Percentiles rank a stretch among this genome's conserved stretches.
phyloP scores from a whole-genome alignment of 2,113 vertebrate species.

The Apistogramma diplotaenia region DNA sequence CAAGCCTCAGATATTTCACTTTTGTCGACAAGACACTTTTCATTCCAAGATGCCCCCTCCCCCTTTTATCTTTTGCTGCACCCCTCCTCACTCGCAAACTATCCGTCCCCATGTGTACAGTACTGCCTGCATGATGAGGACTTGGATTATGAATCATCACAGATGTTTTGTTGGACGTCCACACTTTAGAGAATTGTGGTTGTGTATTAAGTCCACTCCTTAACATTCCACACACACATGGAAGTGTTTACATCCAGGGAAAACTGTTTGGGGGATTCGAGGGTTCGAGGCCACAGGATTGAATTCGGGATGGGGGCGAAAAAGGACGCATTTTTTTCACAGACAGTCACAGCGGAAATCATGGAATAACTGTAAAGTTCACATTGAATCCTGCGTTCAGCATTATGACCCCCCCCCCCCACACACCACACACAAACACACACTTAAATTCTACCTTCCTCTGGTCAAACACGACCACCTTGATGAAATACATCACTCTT shows the following conservation, averaged over 20 bases:
- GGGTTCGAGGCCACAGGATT: conserved; percentile 52
- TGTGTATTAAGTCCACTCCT: conserved; percentile 37
- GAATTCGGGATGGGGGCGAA: conserved; percentile 24
- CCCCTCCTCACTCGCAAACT: conserved; percentile 61
- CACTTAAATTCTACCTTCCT: conserved; percentile 1
- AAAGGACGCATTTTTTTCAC: conserved; percentile 37
- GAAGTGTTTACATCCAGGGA: conserved; percentile 60
- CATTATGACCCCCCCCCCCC: conserved; percentile 38
- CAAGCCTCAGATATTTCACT: conserved; percentile 71
- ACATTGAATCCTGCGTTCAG: conserved; percentile 47
- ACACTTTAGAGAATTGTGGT: conserved; percentile 39
- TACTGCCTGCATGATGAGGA: conserved; percentile 39
- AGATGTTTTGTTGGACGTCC: conserved; percentile 65
- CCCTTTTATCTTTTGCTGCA: not conserved
- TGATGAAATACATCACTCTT: conserved; percentile 13
- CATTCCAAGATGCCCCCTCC: conserved; percentile 48
- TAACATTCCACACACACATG: conserved; percentile 54
- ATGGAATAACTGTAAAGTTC: conserved; percentile 62
- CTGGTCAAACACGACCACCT: conserved; percentile 44
- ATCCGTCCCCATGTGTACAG: conserved; percentile 64
- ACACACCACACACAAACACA: too few species aligned
- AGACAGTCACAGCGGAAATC: conserved; percentile 35
- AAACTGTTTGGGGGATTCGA: conserved; percentile 34
- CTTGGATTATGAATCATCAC: conserved; percentile 43
- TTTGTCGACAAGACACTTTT: conserved; percentile 72